Evolutionary conservation across 1,140 invertebrate genomes (phyloP), one percentile per base, ranked within the genome.

Genomic region (Dolichoris vasculosae): DNA sequence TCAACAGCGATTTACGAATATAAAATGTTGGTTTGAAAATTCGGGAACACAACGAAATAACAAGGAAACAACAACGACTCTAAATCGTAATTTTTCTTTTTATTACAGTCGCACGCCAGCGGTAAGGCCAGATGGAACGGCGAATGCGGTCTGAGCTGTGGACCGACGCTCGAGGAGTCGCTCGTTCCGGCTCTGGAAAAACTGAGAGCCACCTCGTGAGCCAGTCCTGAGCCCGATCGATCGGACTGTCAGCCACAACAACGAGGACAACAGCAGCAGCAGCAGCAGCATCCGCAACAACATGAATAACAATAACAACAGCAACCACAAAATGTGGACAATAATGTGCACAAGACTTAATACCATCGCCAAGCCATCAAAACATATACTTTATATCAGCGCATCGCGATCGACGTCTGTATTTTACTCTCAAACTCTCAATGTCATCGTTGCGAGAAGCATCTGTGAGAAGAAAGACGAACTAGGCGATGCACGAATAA

Each of bases 91-190:
- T 11, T 73, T 51, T 38, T 1, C 9, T 13, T 8, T 26, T 26
- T 86, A 51, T 95, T 95, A 64, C 94, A 96, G 96, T 96, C 96
- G 30, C 96, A 97, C 90, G 95, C 95, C 75, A 95, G 94, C 90
- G 95, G 95, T 71, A 96, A 96, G 91, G 96, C 96, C 73, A 95
- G 95, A 89, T 97, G 96, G 96, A 93, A 94, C 84, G 96, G 96
- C 26, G 94, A 95, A 88, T 97, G 96, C 88, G 94, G 93, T 0
- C 87, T 94, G 76, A 92, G 91, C 77, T 93, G 92, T 48, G 93
- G 91, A 26, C 91, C 90, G 20, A 90, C 92, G 32, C 87, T 92
- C 26, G 92, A 93, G 1, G 92, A 93, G 80, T 92, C 92, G 20
- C 77, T 93, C 73, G 89, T 93, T 23, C 90, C 92, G 2, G 91